phyloP scores from a whole-genome alignment of 2,888 invertebrate species.

The Lasioglossum oenotherae region DNA sequence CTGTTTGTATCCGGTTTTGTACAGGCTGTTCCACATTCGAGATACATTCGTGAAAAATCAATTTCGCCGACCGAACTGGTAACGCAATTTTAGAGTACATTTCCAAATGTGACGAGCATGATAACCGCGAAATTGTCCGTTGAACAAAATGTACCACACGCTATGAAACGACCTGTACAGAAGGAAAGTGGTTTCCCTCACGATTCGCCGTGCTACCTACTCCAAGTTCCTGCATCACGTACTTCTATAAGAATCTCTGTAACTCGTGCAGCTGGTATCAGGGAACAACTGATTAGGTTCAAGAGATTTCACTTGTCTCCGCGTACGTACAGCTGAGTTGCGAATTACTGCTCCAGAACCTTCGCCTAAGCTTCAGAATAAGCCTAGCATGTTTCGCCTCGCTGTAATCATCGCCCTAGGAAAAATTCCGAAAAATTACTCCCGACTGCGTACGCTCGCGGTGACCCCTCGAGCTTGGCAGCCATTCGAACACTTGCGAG shows the following conservation, averaged over 20 bases:
- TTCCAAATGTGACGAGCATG: neutral
- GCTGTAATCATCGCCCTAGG: neutral
- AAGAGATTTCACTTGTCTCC: neutral
- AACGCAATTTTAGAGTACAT: neutral
- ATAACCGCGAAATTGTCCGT: neutral
- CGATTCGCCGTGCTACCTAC: neutral
- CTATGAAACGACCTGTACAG: neutral
- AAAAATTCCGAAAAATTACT: neutral
- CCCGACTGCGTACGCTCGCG: neutral
- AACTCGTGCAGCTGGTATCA: neutral
- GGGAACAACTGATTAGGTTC: conserved; percentile 2
- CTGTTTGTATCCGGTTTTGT: neutral
- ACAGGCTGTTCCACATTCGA: neutral
- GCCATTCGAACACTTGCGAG: neutral
- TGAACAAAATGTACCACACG: neutral
- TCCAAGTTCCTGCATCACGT: neutral
- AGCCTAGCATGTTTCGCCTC: neutral
- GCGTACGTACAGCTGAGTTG: neutral
- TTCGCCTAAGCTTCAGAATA: neutral
- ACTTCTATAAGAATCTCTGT: neutral
- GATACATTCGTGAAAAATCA: neutral
- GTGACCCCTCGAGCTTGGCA: neutral
- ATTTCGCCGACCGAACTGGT: neutral
- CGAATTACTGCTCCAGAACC: neutral
- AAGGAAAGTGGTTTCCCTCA: neutral